Evolutionary conservation across 2,113 vertebrate species (phyloP).

Genomic region (Mastomys coucha): DNA sequence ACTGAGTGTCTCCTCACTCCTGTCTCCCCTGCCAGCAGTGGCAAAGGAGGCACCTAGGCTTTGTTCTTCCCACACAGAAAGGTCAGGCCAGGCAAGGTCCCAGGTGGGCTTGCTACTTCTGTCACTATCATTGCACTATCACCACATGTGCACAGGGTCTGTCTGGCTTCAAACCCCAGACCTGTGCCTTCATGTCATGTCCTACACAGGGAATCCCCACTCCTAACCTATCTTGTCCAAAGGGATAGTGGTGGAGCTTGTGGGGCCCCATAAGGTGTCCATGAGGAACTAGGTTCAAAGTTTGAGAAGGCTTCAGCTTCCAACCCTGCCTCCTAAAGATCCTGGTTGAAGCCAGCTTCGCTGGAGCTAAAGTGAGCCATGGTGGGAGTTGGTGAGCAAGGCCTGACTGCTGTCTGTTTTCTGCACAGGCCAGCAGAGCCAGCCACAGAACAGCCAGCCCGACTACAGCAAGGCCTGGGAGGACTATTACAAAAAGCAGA

Average conservation of each 20-base stretch:
- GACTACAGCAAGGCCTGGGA: conserved; percentile 98
- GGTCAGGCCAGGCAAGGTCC: accelerated
- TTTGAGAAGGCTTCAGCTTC: accelerated
- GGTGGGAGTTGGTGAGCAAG: neutral
- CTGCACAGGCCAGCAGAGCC: conserved; percentile 94
- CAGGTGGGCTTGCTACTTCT: accelerated
- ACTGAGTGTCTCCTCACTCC: neutral
- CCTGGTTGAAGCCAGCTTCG: neutral
- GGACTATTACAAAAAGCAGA: conserved; percentile 96
- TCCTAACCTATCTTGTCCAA: neutral
- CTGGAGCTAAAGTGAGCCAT: neutral
- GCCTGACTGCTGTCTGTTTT: conserved; percentile 79
- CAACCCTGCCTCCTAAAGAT: neutral
- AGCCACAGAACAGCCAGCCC: conserved; percentile 94
- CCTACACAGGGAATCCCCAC: neutral
- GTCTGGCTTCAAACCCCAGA: neutral
- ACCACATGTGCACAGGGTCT: neutral
- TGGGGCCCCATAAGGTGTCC: neutral
- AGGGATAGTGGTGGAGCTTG: neutral
- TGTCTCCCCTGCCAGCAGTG: neutral
- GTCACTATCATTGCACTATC: neutral
- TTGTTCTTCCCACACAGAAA: accelerated
- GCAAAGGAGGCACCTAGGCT: accelerated
- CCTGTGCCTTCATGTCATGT: neutral
- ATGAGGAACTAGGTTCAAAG: accelerated